phyloP scores from a whole-genome alignment of 2,888 invertebrate species.

The Fragum fragum region DNA sequence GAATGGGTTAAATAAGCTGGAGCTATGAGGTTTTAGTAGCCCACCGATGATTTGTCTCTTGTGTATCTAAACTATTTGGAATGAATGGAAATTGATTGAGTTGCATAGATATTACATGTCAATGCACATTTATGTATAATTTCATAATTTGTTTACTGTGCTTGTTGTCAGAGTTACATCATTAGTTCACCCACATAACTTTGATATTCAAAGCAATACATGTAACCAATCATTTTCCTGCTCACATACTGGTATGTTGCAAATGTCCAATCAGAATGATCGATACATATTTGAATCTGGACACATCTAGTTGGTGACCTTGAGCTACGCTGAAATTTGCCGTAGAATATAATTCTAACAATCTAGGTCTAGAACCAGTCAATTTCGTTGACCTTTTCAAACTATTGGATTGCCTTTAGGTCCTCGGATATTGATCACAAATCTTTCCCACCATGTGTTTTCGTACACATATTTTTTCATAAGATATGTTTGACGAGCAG shows the following conservation, averaged over 20 bases:
- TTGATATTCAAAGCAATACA: too few relatives aligned
- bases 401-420: conserved; percentile 7
- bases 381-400: background rate
- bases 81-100: too few relatives aligned
- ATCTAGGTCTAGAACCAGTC: background rate
- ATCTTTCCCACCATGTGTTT: conserved; percentile 18
- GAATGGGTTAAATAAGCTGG: too few relatives aligned
- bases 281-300: conserved; percentile 3
- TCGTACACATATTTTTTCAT: conserved; percentile 42
- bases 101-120: too few relatives aligned
- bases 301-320: background rate
- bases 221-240: background rate
- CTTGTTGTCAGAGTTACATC: too few relatives aligned
- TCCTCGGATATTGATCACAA: conserved; percentile 26
- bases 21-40: too few relatives aligned
- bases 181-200: too few relatives aligned
- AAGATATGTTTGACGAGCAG: conserved; percentile 31
- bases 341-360: background rate
- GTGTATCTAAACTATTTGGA: too few relatives aligned
- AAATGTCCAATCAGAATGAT: background rate
- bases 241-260: background rate
- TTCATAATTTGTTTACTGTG: too few relatives aligned
- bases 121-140: too few relatives aligned
- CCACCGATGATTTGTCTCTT: too few relatives aligned
- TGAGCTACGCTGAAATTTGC: background rate